phyloP scores from a whole-genome alignment of 2,888 invertebrate species.

The Lottia scabra region DNA sequence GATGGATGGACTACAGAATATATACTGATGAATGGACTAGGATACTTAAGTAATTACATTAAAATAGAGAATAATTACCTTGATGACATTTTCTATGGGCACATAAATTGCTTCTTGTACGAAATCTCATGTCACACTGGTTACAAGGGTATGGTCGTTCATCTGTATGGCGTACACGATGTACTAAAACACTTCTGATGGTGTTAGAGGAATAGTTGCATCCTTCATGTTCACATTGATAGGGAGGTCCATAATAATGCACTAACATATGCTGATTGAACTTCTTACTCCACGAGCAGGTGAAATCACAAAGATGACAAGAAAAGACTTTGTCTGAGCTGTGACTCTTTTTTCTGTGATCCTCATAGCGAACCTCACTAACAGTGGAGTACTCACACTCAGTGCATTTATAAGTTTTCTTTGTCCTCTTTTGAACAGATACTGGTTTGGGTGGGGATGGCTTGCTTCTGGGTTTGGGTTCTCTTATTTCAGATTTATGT shows the following conservation, averaged over 20 bases:
- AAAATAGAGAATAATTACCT: slow-evolving; percentile 39
- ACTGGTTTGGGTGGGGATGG: neutral
- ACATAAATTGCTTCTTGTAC: slow-evolving; percentile 74
- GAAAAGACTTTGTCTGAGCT: slow-evolving; percentile 33
- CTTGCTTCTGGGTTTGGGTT: neutral
- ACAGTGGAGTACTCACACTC: slow-evolving; percentile 44
- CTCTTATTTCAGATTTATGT: slow-evolving; percentile 17
- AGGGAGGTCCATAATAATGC: slow-evolving; percentile 76
- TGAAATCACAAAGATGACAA: slow-evolving; percentile 76
- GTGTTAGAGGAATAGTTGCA: slow-evolving; percentile 73
- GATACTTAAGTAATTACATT: too few relatives aligned
- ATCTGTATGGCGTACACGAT: slow-evolving; percentile 74
- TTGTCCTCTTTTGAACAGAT: neutral
- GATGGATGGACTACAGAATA: too few relatives aligned
- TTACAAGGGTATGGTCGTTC: slow-evolving; percentile 71
- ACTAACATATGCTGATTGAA: slow-evolving; percentile 75
- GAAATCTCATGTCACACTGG: slow-evolving; percentile 75
- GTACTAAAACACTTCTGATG: slow-evolving; percentile 74
- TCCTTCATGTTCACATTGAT: slow-evolving; percentile 73
- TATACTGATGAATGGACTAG: too few relatives aligned
- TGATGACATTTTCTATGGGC: slow-evolving; percentile 75
- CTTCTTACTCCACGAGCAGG: slow-evolving; percentile 76
- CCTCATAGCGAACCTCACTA: slow-evolving; percentile 33
- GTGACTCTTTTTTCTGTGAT: slow-evolving; percentile 45
- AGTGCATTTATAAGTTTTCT: slow-evolving; percentile 28